These are phyloP conservation scores for Grammomys dolichurus DNA, from an alignment of 2,113 vertebrate species.

Conservation along the genomic window DNA sequence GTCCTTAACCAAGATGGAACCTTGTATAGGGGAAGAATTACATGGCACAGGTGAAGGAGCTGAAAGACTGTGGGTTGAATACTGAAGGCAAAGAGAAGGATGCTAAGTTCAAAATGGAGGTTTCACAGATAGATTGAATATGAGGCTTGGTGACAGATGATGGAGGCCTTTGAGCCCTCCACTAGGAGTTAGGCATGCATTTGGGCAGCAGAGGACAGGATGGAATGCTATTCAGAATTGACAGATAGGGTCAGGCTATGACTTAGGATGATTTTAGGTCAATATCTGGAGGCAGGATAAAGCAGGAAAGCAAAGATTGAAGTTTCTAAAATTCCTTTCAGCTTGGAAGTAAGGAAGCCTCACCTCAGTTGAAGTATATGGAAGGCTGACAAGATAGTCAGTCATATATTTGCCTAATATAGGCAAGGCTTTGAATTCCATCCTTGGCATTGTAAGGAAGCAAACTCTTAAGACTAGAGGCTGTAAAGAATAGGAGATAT, in stretches of 20 bases:
- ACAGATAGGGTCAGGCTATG: not conserved
- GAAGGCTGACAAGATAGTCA: not conserved
- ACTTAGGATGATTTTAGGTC: not conserved
- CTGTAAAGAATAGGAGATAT: not conserved
- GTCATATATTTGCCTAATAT: not conserved
- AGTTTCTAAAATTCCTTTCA: not conserved
- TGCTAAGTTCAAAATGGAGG: not conserved
- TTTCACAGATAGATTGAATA: too few relatives aligned
- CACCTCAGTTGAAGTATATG: not conserved
- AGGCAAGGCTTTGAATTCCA: not conserved
- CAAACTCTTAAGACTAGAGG: not conserved
- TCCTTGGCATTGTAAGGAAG: too few relatives aligned
- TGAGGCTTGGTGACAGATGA: not conserved
- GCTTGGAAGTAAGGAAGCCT: not conserved
- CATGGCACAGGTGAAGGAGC: not conserved
- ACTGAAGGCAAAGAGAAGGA: not conserved
- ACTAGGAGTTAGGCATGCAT: not conserved
- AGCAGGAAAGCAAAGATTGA: not conserved
- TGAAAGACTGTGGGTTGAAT: not conserved
- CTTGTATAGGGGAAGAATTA: too few relatives aligned
- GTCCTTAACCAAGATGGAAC: too few relatives aligned
- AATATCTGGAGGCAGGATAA: not conserved
- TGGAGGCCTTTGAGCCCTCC: not conserved
- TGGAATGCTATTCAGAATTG: not conserved
- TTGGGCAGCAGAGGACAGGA: rapidly evolving